Evolutionary conservation across 2,113 vertebrate species (phyloP).

Genomic region (Haliaeetus leucogaster): DNA sequence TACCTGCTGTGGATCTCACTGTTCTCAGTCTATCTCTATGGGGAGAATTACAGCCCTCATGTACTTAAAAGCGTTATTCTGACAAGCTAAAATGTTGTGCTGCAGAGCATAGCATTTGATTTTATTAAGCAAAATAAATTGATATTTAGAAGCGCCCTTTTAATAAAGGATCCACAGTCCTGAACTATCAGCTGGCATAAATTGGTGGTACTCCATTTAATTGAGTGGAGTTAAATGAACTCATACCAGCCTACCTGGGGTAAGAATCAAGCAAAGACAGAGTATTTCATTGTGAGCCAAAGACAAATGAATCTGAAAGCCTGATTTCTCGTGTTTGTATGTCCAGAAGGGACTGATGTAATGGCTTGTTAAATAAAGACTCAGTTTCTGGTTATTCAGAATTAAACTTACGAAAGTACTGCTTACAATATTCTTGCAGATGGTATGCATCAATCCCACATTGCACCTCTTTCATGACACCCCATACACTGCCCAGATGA

Average conservation of each 20-base stretch:
- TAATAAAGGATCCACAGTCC: background rate
- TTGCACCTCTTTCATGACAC: background rate
- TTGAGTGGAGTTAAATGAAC: background rate
- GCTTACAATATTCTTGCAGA: background rate
- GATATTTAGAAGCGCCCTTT: background rate
- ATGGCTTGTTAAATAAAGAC: background rate
- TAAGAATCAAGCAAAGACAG: background rate
- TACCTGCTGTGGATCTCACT: background rate
- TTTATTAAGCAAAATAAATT: background rate
- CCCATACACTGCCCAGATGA: background rate
- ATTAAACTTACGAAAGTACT: background rate
- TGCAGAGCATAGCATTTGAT: background rate
- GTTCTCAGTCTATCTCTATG: background rate
- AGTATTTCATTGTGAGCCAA: background rate
- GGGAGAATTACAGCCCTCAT: background rate
- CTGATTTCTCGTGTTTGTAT: background rate
- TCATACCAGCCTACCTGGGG: background rate
- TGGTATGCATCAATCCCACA: background rate
- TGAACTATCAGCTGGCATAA: background rate
- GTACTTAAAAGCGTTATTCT: background rate
- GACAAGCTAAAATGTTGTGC: background rate
- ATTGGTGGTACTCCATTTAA: background rate
- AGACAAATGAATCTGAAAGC: background rate
- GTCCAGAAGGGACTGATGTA: background rate
- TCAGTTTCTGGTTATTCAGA: background rate